phyloP scores from a whole-genome alignment of 2,113 vertebrate species.

The Corydoras sp. region DNA sequence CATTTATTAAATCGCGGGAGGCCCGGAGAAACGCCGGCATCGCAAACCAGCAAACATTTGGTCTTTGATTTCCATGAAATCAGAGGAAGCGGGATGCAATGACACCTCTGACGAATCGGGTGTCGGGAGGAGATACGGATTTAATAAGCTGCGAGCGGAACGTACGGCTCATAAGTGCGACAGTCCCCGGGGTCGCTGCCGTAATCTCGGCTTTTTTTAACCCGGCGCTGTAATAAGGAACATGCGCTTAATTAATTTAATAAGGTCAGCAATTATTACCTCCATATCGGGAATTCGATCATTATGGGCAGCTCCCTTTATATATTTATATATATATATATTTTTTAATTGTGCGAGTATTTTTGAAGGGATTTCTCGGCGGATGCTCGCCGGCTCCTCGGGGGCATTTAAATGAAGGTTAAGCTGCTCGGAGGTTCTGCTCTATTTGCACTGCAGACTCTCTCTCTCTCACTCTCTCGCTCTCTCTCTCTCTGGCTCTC shows the following conservation, averaged over 20 bases:
- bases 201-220: constrained; percentile 39
- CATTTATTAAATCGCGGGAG: too few species aligned
- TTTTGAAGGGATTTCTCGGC: constrained; percentile 37
- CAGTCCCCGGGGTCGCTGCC: constrained; percentile 52
- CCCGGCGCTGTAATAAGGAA: constrained; percentile 53
- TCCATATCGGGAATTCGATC: constrained; percentile 51
- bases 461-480: constrained; percentile 3
- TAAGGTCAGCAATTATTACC: constrained; percentile 67
- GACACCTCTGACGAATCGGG: constrained; percentile 62
- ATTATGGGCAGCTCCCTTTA: constrained; percentile 47
- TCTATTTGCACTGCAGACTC: constrained; percentile 27
- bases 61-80: background rate
- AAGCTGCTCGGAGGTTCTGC: constrained; percentile 42
- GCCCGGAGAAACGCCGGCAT: too few species aligned
- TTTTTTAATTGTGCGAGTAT: constrained; percentile 38
- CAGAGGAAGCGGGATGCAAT: constrained; percentile 56
- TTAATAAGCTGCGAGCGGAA: constrained; percentile 63
- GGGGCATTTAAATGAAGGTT: constrained; percentile 45
- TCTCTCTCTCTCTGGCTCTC: background rate
- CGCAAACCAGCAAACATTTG: background rate
- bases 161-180: constrained; percentile 33
- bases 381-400: constrained; percentile 20
- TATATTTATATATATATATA: constrained; percentile 19
- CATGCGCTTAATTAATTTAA: constrained; percentile 69
- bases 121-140: constrained; percentile 58